A percentile compares a stretch with the other conserved stretches of the same genome.
phyloP scores from a whole-genome alignment of 2,113 vertebrate species.

The Ivindomyrus marchei region DNA sequence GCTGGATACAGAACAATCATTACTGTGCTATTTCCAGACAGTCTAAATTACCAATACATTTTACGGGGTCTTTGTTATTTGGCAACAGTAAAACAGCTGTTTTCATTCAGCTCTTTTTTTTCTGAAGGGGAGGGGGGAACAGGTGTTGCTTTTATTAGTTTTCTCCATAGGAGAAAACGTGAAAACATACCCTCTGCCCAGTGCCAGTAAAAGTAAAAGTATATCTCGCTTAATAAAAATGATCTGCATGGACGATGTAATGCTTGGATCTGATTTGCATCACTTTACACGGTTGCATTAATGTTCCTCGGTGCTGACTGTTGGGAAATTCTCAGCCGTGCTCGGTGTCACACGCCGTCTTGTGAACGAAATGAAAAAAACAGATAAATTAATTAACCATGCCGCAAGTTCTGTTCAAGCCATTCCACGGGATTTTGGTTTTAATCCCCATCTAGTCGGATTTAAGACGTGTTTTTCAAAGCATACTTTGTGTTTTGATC shows the following conservation, averaged over 20 bases:
- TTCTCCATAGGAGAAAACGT: constrained; percentile 45
- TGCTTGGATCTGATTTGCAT: constrained; percentile 28
- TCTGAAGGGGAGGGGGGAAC: constrained; percentile 12
- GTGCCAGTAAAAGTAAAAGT: constrained; percentile 42
- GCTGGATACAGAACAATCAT: background rate
- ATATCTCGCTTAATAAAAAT: constrained; percentile 18
- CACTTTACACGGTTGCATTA: constrained; percentile 30
- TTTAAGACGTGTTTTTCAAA: background rate
- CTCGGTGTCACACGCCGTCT: background rate
- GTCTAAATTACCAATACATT: constrained; percentile 12
- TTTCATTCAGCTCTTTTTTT: constrained; percentile 7
- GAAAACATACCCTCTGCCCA: constrained; percentile 54
- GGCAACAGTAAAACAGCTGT: constrained; percentile 3
- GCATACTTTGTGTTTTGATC: background rate
- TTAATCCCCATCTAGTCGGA: background rate
- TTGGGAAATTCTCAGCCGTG: constrained; percentile 21
- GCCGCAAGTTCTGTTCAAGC: background rate
- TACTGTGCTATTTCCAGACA: constrained; percentile 3
- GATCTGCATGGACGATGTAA: constrained; percentile 33
- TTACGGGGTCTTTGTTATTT: constrained; percentile 17
- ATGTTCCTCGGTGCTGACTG: constrained; percentile 26
- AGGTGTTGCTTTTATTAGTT: constrained; percentile 54
- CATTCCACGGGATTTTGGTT: background rate
- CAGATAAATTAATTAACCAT: background rate
- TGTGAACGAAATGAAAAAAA: background rate